Conservation (phyloP, 2,888 invertebrate genomes). For the Stenoptilia bipunctidactyla region DNA sequence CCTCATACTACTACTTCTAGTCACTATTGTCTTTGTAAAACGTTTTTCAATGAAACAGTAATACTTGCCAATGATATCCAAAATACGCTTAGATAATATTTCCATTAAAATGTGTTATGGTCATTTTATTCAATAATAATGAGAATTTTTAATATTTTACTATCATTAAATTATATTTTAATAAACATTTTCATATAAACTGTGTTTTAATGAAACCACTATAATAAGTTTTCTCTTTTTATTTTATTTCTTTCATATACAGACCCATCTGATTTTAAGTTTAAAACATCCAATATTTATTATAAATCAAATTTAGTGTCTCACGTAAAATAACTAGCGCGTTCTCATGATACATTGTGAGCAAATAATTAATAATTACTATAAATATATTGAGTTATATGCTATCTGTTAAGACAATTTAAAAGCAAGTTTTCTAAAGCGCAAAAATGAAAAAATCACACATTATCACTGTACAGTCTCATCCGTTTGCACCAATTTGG, state of each 20-base stretch:
- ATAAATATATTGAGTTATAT: constrained; percentile 51
- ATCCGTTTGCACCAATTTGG: constrained; percentile 15
- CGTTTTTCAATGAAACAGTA: too few relatives aligned
- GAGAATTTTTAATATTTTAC: constrained; percentile 4
- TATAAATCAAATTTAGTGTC: constrained; percentile 32
- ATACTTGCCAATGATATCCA: too few relatives aligned
- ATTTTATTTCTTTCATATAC: constrained; percentile 51
- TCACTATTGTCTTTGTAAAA: too few relatives aligned
- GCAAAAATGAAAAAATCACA: constrained; percentile 46
- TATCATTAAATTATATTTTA: constrained; percentile 9
- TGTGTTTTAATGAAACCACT: not conserved
- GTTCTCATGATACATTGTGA: constrained; percentile 21
- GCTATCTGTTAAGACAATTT: constrained; percentile 18
- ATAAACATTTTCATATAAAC: not conserved
- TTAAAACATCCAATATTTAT: constrained; percentile 45
- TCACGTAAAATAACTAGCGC: constrained; percentile 24
- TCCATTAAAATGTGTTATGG: too few relatives aligned
- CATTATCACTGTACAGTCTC: constrained; percentile 40
- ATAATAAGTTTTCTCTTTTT: constrained; percentile 27
- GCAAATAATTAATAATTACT: constrained; percentile 30
- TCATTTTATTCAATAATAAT: too few relatives aligned
- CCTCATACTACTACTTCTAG: too few relatives aligned
- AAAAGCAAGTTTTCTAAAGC: constrained; percentile 55
- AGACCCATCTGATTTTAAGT: constrained; percentile 54
- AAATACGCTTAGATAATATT: too few relatives aligned